A percentile compares a stretch with the other conserved stretches of the same genome.
Evolutionary conservation across 2,888 invertebrate genomes (phyloP).

Genomic region (Antitype chi): DNA sequence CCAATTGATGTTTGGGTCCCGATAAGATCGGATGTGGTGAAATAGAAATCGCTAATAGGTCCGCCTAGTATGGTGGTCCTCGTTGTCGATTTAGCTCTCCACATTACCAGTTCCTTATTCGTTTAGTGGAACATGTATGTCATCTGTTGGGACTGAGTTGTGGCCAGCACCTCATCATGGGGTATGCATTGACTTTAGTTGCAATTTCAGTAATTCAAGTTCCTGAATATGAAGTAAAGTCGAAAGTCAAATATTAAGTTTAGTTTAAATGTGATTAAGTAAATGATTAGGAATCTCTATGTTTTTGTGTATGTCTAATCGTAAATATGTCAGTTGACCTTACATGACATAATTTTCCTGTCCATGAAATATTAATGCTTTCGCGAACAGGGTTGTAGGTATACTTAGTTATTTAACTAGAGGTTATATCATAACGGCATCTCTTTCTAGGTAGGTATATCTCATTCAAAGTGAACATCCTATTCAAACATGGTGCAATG

Average conservation of each 20-base stretch:
- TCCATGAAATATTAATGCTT: not conserved
- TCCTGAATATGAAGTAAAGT: not conserved
- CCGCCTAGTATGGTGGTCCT: constrained; percentile 22
- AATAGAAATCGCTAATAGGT: constrained; percentile 43
- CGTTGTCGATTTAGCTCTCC: constrained; percentile 1
- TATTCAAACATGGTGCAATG: not conserved
- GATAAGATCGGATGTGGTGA: constrained; percentile 43
- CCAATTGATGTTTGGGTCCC: constrained; percentile 59
- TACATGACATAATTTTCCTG: constrained; percentile 29
- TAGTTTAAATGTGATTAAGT: not conserved
- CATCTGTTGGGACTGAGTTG: not conserved
- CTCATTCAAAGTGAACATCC: not conserved
- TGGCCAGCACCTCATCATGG: not conserved
- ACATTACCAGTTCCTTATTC: constrained; percentile 20
- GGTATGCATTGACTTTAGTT: not conserved
- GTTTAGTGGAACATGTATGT: not conserved
- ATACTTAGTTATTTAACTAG: not conserved
- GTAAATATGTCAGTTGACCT: not conserved
- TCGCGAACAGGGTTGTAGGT: not conserved
- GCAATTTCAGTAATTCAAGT: not conserved
- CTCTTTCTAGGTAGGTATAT: not conserved
- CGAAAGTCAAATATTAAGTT: not conserved
- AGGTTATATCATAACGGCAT: not conserved
- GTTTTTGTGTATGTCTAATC: too few species aligned
- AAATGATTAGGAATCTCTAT: not conserved